Base-by-base conservation (phyloP, 2,888 invertebrate species). In the Sthenelais limicola region DNA sequence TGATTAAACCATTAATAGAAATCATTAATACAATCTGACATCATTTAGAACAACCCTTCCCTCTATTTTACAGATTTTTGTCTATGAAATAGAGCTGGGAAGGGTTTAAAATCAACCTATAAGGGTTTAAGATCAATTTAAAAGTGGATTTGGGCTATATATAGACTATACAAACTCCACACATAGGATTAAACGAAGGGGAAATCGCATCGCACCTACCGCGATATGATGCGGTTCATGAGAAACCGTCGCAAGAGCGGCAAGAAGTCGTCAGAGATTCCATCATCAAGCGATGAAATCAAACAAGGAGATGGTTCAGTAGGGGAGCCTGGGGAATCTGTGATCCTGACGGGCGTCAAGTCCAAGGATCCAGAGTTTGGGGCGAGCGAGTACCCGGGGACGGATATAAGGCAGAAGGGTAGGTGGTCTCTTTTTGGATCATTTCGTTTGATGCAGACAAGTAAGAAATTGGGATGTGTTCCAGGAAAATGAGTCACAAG, bases 191-290 rank as follows among this genome's bases (percentile, higher is more conserved):
- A 43, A 12, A 43, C 12, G 15, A 43, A 9, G 52, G 24, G 26
- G 52, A 52, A n/a, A 51, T 51, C 21, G 7, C n/a, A n/a, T 24
- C 52, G 33, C 35, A 38, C 3, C n/a, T n/a, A n/a, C n/a, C n/a
- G n/a, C n/a, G n/a, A n/a, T 1, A 62, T 62, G 62, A 21, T 62
- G 3, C 62, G 62, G 1, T 62, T 62, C 62, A 62, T 62, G 62
- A 2, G 38, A 26, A 62, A 62, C 62, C 56, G 56, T 1, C 35
- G 62, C 4, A 62, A 62, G 32, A 32, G 56, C 1, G 21, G 62
- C 4, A 62, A 62, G 32, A 32, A 28, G 62, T 62, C 62, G 62
- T 62, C 62, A 26, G 21, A 38, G 62, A 35, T 21, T n/a, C 7
- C 7, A 5, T n/a, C 7, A 24, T 35, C 62, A 21, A 21, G 38